Evolutionary conservation across 2,797 vertebrate genomes (phyloP).

Genomic region (Leontopithecus rosalia): DNA sequence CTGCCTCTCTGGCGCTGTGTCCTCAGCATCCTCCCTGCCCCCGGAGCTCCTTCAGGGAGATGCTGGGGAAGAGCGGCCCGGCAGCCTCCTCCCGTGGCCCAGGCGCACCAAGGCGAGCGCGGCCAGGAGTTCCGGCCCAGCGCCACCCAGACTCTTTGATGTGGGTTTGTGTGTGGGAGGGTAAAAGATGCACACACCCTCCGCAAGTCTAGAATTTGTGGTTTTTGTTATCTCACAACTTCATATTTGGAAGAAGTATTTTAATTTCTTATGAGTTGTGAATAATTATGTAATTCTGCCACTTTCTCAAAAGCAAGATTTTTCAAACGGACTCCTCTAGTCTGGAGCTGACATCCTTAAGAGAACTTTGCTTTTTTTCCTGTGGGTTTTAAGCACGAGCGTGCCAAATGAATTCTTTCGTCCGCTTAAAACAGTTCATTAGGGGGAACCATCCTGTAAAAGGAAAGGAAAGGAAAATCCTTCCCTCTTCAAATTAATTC

Average conservation of each 20-base stretch:
- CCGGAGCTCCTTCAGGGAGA: background rate
- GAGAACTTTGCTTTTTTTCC: background rate
- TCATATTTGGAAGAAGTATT: conserved; percentile 82
- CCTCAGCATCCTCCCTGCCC: background rate
- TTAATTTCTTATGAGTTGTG: conserved; percentile 82
- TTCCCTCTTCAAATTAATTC: background rate
- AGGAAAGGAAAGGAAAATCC: background rate
- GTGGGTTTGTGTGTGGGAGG: conserved; percentile 26
- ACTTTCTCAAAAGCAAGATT: conserved; percentile 64
- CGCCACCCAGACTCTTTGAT: background rate
- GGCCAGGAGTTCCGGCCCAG: background rate
- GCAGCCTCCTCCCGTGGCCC: background rate
- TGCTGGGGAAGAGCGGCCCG: rapidly evolving
- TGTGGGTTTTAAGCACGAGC: background rate
- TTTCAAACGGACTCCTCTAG: conserved; percentile 35
- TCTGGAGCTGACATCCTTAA: background rate
- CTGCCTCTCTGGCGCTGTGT: background rate
- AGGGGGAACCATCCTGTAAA: background rate
- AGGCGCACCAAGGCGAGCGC: background rate
- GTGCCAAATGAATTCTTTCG: background rate
- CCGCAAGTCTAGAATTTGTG: background rate
- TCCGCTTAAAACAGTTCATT: background rate
- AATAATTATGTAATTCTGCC: conserved; percentile 83
- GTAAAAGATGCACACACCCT: background rate
- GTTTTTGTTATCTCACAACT: conserved; percentile 75